These are phyloP conservation scores for Pyralis farinalis DNA, from an alignment of 2,888 invertebrate genomes.

Conservation along the genomic window DNA sequence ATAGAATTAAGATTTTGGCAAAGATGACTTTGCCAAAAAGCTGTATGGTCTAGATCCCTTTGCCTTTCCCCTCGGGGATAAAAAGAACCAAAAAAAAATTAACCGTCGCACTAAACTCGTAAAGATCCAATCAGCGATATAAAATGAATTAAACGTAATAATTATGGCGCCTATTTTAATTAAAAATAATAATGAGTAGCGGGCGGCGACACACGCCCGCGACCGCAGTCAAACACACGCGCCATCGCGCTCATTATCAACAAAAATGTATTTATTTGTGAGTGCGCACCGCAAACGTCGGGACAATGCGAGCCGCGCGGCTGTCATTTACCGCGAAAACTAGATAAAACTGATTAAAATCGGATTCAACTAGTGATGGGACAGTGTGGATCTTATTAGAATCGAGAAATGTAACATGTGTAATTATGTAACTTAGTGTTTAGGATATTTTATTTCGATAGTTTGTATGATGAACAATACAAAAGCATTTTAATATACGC, in stretches of 20 bases:
- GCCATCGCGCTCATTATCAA: conserved; percentile 75
- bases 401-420: no score
- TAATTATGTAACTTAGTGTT: no score
- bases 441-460: no score
- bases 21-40: no score
- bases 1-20: no score
- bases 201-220: conserved; percentile 37
- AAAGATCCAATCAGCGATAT: not conserved
- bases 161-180: conserved; percentile 32
- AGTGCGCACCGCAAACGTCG: conserved; percentile 52
- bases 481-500: no score
- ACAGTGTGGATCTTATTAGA: no score
- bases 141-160: not conserved
- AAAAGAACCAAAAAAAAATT: no score
- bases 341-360: conserved; percentile 64
- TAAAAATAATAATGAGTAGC: conserved; percentile 60
- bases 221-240: conserved; percentile 76
- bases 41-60: no score
- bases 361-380: conserved; percentile 20
- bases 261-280: conserved; percentile 66
- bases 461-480: no score
- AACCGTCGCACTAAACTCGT: no score
- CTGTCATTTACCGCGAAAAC: conserved; percentile 69
- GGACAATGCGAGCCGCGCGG: conserved; percentile 44
- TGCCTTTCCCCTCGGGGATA: no score